Percentiles rank a stretch among this genome's conserved stretches.
phyloP scores from a whole-genome alignment of 2,888 invertebrate species.

The Drosophila nr. medialis region DNA sequence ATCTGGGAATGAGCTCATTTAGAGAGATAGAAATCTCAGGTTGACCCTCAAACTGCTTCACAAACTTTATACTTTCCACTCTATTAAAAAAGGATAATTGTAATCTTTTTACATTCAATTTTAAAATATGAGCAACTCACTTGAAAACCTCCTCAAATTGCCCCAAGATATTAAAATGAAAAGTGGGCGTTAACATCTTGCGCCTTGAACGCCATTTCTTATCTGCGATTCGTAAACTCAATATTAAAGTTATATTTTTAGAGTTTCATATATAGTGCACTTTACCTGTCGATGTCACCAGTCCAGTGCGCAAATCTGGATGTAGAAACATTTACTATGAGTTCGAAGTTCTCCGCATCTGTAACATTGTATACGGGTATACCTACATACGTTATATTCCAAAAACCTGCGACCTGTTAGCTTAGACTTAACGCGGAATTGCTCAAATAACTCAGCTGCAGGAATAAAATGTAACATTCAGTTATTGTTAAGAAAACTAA shows the following conservation, averaged over 20 bases:
- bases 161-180: slow-evolving; percentile 80
- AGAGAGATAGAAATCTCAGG: slow-evolving; percentile 55
- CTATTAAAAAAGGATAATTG: slow-evolving; percentile 30
- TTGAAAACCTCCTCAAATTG: slow-evolving; percentile 80
- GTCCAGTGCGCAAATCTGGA: too few species aligned
- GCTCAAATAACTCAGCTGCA: too few species aligned
- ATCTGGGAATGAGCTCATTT: slow-evolving; percentile 75
- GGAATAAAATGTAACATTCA: too few species aligned
- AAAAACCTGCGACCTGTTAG: too few species aligned
- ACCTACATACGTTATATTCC: too few species aligned
- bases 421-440: too few species aligned
- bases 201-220: slow-evolving; percentile 80
- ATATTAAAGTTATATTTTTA: not conserved
- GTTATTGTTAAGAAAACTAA: too few species aligned
- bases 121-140: slow-evolving; percentile 41
- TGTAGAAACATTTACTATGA: too few species aligned
- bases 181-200: slow-evolving; percentile 80
- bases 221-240: slow-evolving; percentile 35
- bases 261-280: too few species aligned
- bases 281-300: too few species aligned
- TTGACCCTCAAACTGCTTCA: slow-evolving; percentile 49
- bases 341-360: too few species aligned
- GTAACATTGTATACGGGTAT: too few species aligned
- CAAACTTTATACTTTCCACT: slow-evolving; percentile 77
- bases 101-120: not conserved